Evolutionary conservation across 2,113 vertebrate species (phyloP), one percentile per base, ranked within the genome.

Genomic region (Raphicerus campestris): DNA sequence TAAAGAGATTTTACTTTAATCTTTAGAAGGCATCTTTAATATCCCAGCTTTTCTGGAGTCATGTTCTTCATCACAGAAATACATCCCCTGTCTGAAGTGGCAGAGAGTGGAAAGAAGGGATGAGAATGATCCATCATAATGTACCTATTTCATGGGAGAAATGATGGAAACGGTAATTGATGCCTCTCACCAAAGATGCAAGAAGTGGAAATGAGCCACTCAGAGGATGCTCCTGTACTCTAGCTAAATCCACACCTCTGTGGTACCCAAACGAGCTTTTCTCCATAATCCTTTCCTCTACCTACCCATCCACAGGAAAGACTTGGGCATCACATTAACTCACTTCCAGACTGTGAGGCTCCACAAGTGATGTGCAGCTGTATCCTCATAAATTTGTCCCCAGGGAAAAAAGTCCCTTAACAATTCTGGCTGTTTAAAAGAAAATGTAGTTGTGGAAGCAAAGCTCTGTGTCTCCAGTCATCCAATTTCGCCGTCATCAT

Each of bases 1-100:
- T 11, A 90, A 89, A 93, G 39, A 78, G 39, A n/a, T 83, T 94
- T 96, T 94, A 89, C 81, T 73, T 91, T 58, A 93, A 56, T 89
- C 89, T 96, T 82, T 47, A 39, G 89, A 80, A 89, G 42, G 28
- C 35, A 56, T 77, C 80, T 96, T 96, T 92, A 73, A 84, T 92
- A 56, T 96, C 42, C 60, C 63, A 81, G 60, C 60, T 87, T 96
- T 94, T 88, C 82, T 63, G 32, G 93, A 86, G 66, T 81, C 8
- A 1, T 53, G 47, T 47, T 95, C 47, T 73, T 87, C 75, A 47
- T 70, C 73, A 58, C 32, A 51, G 58, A 92, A 73, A 87, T 58
- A 82, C 2, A 87, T 26, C 39, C 30, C 60, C 66, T 88, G 82
- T 95, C 49, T 86, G 45, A 95, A 86, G 82, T 19, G 58, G 58